Base-by-base conservation (phyloP, 1,140 invertebrate species). In the Drosophila nigromelanica region DNA sequence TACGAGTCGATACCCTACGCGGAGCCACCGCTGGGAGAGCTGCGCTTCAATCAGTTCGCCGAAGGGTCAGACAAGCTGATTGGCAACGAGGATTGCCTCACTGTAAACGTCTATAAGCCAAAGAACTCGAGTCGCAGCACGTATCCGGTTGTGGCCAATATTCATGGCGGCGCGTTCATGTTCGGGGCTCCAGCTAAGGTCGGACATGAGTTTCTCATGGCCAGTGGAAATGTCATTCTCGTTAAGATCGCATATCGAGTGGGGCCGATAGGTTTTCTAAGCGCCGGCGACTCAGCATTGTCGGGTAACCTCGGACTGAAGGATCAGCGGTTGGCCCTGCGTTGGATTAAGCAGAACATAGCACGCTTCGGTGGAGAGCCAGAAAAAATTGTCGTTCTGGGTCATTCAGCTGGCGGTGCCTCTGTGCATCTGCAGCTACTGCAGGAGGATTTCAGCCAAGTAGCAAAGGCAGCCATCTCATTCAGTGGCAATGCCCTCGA, bases 241-340 rank as follows among this genome's bases (percentile, higher is more conserved):
- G 95, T 95, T 0, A 94, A 93, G 5, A 87, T 95, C 1, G 95
- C 94, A 78, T 95, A 95, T 81, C 86, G 95, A n/a, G 74, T 95
- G 6, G 94, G 94, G 24, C 92, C 93, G 3, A 74, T 95, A 15
- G 94, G 94, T 14, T 95, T 95, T 82, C 78, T 95, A 0, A 94
- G 93, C 54, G 94, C 94, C 0, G 94, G 93, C 10, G 94, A 95
- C 70, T 80, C 92, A 0, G 79, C 90, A 0, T 86, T 93, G 4
- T 93, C 94, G 1, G 95, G 95, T 2, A 95, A 95, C 89, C 92
- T 92, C 48, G 95, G 95, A 0, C 76, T 96, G 5, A 94, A 94
- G 86, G 95, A 96, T 91, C 95, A 95, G 80, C 90, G 93, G 0
- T 80, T 93, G 56, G 95, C 95, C 0, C 73, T 95, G 6, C 92